Evolutionary conservation across 2,797 vertebrate species (phyloP).

Genomic region (Antrozous pallidus): DNA sequence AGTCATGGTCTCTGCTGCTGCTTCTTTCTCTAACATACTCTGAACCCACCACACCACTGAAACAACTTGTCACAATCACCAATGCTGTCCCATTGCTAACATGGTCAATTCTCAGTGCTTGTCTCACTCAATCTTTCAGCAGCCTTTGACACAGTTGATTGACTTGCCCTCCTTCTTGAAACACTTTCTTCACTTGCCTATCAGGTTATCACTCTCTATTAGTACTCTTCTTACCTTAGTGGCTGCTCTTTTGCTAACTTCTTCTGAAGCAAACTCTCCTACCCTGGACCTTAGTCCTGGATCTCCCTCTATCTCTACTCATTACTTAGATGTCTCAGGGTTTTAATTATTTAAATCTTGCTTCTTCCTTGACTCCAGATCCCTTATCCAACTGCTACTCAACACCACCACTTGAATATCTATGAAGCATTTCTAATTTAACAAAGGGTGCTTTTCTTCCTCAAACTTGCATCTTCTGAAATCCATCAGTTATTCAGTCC

Average conservation of each 20-base stretch:
- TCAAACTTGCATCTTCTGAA: conserved; percentile 10
- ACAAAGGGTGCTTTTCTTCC: neutral
- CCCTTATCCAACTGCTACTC: neutral
- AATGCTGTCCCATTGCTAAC: neutral
- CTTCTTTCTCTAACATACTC: neutral
- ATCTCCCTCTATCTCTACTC: neutral
- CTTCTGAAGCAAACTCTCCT: neutral
- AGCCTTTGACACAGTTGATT: neutral
- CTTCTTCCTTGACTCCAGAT: conserved; percentile 3
- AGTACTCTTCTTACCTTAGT: neutral
- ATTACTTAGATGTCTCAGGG: neutral
- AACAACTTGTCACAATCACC: neutral
- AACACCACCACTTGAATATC: neutral
- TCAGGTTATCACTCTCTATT: neutral
- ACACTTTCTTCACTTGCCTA: neutral
- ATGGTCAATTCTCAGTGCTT: neutral
- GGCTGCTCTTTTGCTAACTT: neutral
- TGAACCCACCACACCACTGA: neutral
- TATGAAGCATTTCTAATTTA: conserved; percentile 37
- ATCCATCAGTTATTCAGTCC: neutral
- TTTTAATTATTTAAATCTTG: conserved; percentile 40
- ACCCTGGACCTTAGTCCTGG: neutral
- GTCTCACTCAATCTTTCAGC: neutral
- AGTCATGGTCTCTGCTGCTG: neutral
- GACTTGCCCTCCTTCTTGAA: neutral